Evolutionary conservation across 2,797 vertebrate genomes (phyloP).

Genomic region (Lepus townsendii): DNA sequence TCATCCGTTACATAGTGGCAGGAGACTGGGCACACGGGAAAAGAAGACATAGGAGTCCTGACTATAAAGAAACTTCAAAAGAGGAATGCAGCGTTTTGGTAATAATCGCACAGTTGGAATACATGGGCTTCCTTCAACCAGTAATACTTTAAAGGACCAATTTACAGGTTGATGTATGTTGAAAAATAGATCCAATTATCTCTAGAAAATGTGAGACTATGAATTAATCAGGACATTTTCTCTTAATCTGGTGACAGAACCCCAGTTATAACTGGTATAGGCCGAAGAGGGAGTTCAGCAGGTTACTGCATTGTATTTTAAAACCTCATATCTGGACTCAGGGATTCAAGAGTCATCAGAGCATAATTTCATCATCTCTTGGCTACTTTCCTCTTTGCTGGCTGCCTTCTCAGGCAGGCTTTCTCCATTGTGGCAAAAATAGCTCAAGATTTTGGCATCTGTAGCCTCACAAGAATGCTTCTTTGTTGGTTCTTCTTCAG

Average conservation of each 20-base stretch:
- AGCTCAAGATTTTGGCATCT: background rate
- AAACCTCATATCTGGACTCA: background rate
- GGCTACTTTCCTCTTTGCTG: background rate
- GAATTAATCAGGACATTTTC: background rate
- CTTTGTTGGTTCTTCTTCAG: background rate
- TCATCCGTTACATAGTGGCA: background rate
- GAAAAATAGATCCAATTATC: background rate
- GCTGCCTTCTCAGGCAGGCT: background rate
- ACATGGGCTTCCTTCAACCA: background rate
- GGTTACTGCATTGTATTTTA: background rate
- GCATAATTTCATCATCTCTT: background rate
- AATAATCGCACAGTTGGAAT: background rate
- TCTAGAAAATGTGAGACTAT: background rate
- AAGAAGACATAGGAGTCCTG: conserved; percentile 4
- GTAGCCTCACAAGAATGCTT: background rate
- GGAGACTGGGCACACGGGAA: background rate
- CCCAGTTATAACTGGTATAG: background rate
- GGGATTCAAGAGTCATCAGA: background rate
- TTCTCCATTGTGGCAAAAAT: background rate
- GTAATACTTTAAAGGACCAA: background rate
- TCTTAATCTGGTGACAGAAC: background rate
- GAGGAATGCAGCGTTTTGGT: background rate
- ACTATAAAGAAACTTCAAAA: conserved; percentile 21
- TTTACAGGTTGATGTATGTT: background rate
- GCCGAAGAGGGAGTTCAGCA: background rate